Conservation (phyloP, 2,888 invertebrate species). For the Phyllotreta cruciferae region DNA sequence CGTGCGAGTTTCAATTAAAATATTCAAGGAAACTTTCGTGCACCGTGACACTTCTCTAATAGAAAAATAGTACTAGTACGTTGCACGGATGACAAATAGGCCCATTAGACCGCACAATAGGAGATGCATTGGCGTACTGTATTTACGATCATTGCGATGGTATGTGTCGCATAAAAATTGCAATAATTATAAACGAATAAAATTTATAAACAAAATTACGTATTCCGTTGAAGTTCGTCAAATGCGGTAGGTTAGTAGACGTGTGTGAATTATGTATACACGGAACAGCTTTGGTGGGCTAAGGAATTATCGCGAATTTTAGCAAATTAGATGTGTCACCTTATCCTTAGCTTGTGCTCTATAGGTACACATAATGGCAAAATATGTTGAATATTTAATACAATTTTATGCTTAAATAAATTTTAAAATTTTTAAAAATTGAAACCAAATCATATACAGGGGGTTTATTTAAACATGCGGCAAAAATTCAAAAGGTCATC, state of each 20-base stretch:
- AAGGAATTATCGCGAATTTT: not conserved
- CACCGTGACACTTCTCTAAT: slow-evolving; percentile 37
- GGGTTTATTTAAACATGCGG: too few species aligned
- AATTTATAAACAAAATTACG: slow-evolving; percentile 41
- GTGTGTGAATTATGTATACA: slow-evolving; percentile 32
- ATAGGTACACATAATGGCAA: too few species aligned
- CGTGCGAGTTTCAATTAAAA: slow-evolving; percentile 34
- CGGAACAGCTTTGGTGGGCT: slow-evolving; percentile 32
- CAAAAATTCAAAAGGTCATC: too few species aligned
- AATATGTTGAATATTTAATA: too few species aligned
- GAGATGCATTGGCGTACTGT: slow-evolving; percentile 40
- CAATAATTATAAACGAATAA: slow-evolving; percentile 52
- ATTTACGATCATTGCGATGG: slow-evolving; percentile 51
- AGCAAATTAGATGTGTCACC: not conserved
- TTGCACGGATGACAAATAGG: slow-evolving; percentile 37
- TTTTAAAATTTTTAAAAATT: too few species aligned
- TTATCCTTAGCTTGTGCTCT: too few species aligned
- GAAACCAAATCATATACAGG: too few species aligned
- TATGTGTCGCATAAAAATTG: slow-evolving; percentile 55
- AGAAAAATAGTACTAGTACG: slow-evolving; percentile 41
- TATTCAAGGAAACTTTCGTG: slow-evolving; percentile 37
- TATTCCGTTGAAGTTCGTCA: slow-evolving; percentile 40
- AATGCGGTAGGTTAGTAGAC: slow-evolving; percentile 50
- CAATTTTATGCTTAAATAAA: too few species aligned
- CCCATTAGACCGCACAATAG: slow-evolving; percentile 44